These are phyloP conservation scores for Platysteira castanea DNA, from an alignment of 2,113 vertebrate genomes.

Conservation along the genomic window DNA sequence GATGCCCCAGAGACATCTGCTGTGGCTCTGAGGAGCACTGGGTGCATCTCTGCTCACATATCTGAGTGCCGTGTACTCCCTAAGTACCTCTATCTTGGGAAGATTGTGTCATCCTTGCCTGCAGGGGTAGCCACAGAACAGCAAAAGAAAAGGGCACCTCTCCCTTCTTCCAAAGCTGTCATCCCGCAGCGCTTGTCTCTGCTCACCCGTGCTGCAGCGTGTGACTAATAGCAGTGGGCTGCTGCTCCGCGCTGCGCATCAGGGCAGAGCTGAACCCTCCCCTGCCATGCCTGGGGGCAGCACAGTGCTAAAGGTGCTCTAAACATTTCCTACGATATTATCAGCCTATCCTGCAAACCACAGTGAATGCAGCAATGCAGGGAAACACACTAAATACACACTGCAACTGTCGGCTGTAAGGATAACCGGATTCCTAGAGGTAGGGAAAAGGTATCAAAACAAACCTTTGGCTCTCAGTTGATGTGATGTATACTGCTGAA, in stretches of 20 bases:
- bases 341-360: neutral
- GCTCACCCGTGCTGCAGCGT: neutral
- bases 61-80: neutral
- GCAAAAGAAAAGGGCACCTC: neutral
- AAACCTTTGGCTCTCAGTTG: neutral
- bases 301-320: neutral
- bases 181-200: neutral
- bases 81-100: neutral
- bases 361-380: neutral
- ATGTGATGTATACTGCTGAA: neutral
- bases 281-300: neutral
- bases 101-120: neutral
- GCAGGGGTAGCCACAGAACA: conserved; percentile 41
- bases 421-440: neutral
- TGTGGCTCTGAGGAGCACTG: neutral
- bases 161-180: neutral
- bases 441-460: conserved; percentile 13
- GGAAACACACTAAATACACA: no score
- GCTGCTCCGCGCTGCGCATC: accelerated
- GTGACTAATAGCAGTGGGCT: neutral
- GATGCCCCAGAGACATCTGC: neutral
- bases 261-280: neutral
- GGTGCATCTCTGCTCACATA: neutral
- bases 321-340: neutral
- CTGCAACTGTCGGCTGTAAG: neutral